Evolutionary conservation across 1,140 invertebrate species (phyloP), one percentile per base, ranked within the genome.

Genomic region (Trichonephila clavipes): DNA sequence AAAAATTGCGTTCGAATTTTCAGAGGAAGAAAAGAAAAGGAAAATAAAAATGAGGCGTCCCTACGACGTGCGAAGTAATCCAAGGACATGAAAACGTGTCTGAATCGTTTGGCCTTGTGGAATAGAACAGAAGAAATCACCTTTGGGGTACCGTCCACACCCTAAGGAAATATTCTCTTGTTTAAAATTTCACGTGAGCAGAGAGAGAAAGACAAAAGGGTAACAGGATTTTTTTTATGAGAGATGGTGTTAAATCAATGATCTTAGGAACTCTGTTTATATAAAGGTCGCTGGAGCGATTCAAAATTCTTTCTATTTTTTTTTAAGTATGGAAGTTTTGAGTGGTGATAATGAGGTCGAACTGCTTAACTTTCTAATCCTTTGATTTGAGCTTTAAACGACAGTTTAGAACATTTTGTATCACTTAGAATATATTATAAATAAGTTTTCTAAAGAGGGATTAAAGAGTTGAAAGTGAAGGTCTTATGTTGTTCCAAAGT

Each of bases 101-200:
- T 28, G 14, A 18, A 34, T 19, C 4, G 14, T 18, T 77, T 77
- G 28, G 72, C 72, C 72, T 77, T 77, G 51, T 51, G 72, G 72
- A 40, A 34, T 24, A 40, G 72, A 77, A 77, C n/a, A 77, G 72
- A 77, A 18, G 24, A 34, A 40, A 77, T 34, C 72, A 77, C 72
- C 34, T 77, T 28, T 77, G 72, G 72, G 72, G 72, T 77, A 77
- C 72, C 10, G 72, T 77, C 72, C 72, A 77, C 72, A 77, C 72
- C 72, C 72, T 77, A 8, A 40, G 34, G 34, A 77, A 77, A 77
- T 40, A 77, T 77, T 77, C 72, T 77, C 72, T 77, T 77, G 72
- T 77, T 40, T 77, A 77, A 34, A 51, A 16, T 4, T 28, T 34
- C 72, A 28, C 72, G 24, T 40, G 24, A 34, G 72, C 72, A 40